Evolutionary conservation across 2,797 vertebrate genomes (phyloP), one percentile per base, ranked within the genome.

Genomic region (Anolis apletophallus): DNA sequence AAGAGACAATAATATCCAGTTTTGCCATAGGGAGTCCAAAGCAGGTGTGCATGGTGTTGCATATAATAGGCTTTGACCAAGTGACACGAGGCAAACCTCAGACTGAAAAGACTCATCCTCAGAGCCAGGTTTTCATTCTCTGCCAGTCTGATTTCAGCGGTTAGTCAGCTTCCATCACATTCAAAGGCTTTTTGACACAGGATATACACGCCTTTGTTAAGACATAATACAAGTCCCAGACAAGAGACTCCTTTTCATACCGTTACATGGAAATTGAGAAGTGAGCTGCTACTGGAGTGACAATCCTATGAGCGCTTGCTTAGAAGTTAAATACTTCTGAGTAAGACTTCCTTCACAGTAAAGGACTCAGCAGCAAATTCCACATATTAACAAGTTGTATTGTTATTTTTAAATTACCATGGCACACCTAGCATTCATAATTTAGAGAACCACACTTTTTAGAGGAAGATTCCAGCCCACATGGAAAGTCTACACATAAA

Each of bases 31-130:
- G 34, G 34, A 21, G 32, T 23, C 54, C 81, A 52, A 23, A 26
- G 40, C 67, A 73, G 85, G 59, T 81, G 34, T 73, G 34, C 55
- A 34, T 36, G 3, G 16, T n/a, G 40, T 16, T 74, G 16, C 46
- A 29, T n/a, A 78, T 80, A 85, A 68, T 14, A 52, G 68, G 50
- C 71, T 89, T 78, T 92, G 75, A 90, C 80, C 81, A 81, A 86
- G 50, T 19, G 34, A 76, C 77, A 71, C 1, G 26, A 55, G 50
- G 72, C 29, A 55, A 82, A 46, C 61, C 21, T 52, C 76, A 78
- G 13, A 81, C 83, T 55, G 80, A 40, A 84, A 87, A 88, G 5
- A 54, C 80, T 29, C 84, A 32, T 13, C 26, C 36, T 80, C 72
- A 80, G 14, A 36, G 85, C 68, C 64, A 77, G 64, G 9, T 78